Evolutionary conservation across 2,113 vertebrate species (phyloP), one percentile per base, ranked within the genome.

Genomic region (Dolichotis patagonum): DNA sequence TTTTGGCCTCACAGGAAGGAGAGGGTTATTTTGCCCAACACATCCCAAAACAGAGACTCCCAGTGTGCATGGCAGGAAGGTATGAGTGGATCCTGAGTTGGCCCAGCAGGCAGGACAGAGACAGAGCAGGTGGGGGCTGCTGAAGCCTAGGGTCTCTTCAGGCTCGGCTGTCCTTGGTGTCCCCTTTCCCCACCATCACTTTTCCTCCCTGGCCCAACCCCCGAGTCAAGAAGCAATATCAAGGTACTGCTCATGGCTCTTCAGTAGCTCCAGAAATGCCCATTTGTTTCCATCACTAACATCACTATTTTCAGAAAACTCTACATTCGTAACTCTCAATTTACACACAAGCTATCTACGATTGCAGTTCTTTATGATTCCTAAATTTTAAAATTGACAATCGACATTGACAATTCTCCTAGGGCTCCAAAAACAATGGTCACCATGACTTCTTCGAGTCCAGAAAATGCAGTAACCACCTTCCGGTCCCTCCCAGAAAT

Each of bases 161-260:
- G 38, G 38, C 43, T 35, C 28, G 58, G 43, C n/a, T 62, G 58
- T 56, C n/a, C 14, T 0, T 17, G 8, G 22, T 0, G 0, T 7
- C 20, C 35, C 16, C 81, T 62, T 24, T 92, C 56, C 94, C 12
- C 56, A n/a, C 62, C 75, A 17, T 1, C 1, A 19, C 54, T 24
- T 24, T 77, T 65, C 7, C 19, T 60, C 30, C 54, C 19, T 13
- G 60, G 46, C 67, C 89, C 63, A 63, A 75, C 26, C 38, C 5
- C 1, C 0, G 0, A n/a, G 24, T 32, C 2, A 46, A 49, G 41
- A 19, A 85, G 75, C 32, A 4, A 5, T 1, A 20, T 28, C 56
- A 28, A 28, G 20, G n/a, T 11, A 1, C 49, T n/a, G 38, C 24
- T 84, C 58, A n/a, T 35, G 54, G 73, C 10, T 14, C 46, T 32